phyloP scores from a whole-genome alignment of 2,113 vertebrate species.

The Nycticryphes semicollaris region DNA sequence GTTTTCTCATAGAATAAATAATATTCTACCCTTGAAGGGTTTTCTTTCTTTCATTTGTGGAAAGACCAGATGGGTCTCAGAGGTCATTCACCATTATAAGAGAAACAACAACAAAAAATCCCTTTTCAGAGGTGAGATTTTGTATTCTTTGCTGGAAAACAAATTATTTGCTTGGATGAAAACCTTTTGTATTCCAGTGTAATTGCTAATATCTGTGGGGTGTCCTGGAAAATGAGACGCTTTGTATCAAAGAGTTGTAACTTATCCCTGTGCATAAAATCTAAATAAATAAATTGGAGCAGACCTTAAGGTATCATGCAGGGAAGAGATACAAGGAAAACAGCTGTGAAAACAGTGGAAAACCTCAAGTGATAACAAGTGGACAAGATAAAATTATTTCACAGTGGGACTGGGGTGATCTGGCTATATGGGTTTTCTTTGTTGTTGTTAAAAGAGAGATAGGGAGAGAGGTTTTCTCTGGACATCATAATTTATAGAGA shows the following conservation, averaged over 20 bases:
- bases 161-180: slow-evolving; percentile 77
- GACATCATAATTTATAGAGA: background rate
- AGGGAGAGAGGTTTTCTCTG: background rate
- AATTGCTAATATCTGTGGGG: slow-evolving; percentile 75
- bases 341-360: slow-evolving; percentile 59
- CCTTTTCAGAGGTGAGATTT: slow-evolving; percentile 59
- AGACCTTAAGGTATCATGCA: slow-evolving; percentile 44
- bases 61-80: slow-evolving; percentile 65
- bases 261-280: slow-evolving; percentile 71
- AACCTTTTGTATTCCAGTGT: slow-evolving; percentile 71
- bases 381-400: slow-evolving; percentile 53
- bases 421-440: background rate
- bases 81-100: slow-evolving; percentile 74
- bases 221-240: slow-evolving; percentile 73
- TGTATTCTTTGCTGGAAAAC: slow-evolving; percentile 70
- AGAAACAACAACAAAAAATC: slow-evolving; percentile 36
- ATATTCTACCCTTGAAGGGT: slow-evolving; percentile 69
- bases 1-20: slow-evolving; percentile 72
- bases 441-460: background rate
- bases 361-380: slow-evolving; percentile 38
- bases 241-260: slow-evolving; percentile 73
- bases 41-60: slow-evolving; percentile 67
- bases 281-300: slow-evolving; percentile 72
- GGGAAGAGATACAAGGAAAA: slow-evolving; percentile 31
- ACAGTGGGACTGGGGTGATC: background rate